Evolutionary conservation across 2,797 vertebrate species (phyloP).

Genomic region (Artibeus jamaicensis): DNA sequence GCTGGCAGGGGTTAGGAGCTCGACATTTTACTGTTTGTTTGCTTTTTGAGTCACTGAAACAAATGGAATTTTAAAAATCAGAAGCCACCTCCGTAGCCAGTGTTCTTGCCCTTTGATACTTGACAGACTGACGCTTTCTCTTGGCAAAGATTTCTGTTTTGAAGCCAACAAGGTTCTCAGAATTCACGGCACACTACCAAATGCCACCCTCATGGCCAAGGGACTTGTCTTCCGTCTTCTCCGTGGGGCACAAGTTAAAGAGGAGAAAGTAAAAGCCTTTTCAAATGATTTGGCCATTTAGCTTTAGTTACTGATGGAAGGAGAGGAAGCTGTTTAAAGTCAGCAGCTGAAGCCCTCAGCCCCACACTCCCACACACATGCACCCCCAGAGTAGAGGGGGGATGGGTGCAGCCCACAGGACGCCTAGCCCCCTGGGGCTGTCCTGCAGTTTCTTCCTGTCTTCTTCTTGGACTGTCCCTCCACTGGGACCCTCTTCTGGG

Average conservation of each 20-base stretch:
- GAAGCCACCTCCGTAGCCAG: not conserved
- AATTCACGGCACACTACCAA: not conserved
- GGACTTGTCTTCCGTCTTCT: not conserved
- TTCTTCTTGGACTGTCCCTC: not conserved
- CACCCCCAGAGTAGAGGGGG: rapidly evolving
- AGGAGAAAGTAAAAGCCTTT: not conserved
- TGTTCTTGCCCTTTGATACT: not conserved
- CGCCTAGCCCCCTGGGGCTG: not conserved
- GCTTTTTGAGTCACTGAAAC: not conserved
- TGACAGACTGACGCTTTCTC: not conserved
- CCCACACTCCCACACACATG: rapidly evolving
- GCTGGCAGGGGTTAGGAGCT: not conserved
- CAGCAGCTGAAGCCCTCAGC: not conserved
- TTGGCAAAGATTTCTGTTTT: not conserved
- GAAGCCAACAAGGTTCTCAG: not conserved
- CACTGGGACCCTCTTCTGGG: not conserved
- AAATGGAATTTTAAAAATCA: not conserved
- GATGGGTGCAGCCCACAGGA: not conserved
- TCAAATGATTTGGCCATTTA: not conserved
- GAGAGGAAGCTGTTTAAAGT: not conserved
- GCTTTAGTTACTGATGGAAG: not conserved
- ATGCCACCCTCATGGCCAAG: not conserved
- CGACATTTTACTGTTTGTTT: not conserved
- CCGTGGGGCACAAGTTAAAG: not conserved
- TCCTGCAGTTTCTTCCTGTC: not conserved